phyloP scores from a whole-genome alignment of 2,888 invertebrate genomes.

The Brenthis hecate region DNA sequence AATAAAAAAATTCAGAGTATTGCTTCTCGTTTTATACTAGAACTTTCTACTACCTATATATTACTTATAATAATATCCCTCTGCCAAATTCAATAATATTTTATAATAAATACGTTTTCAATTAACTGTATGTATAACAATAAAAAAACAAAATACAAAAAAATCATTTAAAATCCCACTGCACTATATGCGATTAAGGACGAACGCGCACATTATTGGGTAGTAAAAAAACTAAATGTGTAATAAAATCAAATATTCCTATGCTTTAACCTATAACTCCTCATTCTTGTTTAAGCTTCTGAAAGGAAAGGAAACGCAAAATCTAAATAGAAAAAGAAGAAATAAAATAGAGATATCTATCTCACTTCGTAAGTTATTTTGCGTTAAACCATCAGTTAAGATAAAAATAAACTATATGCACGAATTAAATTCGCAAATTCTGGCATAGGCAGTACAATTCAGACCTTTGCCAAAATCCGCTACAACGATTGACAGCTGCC shows the following conservation, averaged over 20 bases:
- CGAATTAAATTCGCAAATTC: no score
- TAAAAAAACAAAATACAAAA: slow-evolving; percentile 38
- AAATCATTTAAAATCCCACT: slow-evolving; percentile 25
- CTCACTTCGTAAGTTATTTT: no score
- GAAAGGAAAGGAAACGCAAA: no score
- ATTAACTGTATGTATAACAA: slow-evolving; percentile 47
- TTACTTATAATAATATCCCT: slow-evolving; percentile 72
- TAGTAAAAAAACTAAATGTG: neutral
- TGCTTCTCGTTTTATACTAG: slow-evolving; percentile 80
- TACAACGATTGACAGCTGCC: no score
- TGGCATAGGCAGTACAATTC: no score
- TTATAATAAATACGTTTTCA: slow-evolving; percentile 42
- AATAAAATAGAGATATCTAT: no score
- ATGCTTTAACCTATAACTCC: no score
- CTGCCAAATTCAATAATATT: slow-evolving; percentile 66
- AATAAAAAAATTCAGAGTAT: slow-evolving; percentile 79
- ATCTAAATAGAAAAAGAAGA: no score
- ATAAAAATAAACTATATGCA: no score
- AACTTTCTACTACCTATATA: slow-evolving; percentile 77
- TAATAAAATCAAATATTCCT: neutral
- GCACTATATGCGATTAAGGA: slow-evolving; percentile 9
- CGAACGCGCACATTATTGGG: slow-evolving; percentile 30
- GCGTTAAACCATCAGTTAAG: no score
- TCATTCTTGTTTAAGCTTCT: no score
- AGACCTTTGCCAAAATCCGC: no score